Conservation (phyloP, 2,797 vertebrate species). For the Peromyscus attwateri region DNA sequence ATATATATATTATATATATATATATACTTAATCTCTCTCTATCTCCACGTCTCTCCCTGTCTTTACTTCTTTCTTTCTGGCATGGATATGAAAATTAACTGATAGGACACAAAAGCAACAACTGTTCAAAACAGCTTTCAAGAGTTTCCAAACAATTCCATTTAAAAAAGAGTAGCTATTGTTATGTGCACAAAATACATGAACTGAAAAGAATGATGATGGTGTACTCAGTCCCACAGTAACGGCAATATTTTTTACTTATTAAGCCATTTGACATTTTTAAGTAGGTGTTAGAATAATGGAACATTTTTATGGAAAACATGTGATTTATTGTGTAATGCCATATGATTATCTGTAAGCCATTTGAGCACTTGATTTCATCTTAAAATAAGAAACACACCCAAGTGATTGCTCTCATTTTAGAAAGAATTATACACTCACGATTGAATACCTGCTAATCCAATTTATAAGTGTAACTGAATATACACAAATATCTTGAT, state of each 20-base stretch:
- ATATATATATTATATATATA: too few species aligned
- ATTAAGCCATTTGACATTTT: background rate
- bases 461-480: background rate
- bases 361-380: constrained; percentile 19
- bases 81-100: background rate
- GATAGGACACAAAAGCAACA: background rate
- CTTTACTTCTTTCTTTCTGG: background rate
- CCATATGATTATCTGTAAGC: background rate
- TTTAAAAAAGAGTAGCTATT: background rate
- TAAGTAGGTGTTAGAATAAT: constrained; percentile 8
- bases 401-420: constrained; percentile 2
- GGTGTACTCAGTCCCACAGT: background rate
- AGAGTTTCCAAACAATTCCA: background rate
- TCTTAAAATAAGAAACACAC: constrained; percentile 18
- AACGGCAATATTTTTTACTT: background rate
- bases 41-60: background rate
- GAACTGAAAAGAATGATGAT: background rate
- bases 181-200: background rate
- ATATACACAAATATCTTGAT: background rate
- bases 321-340: background rate
- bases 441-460: background rate
- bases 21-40: background rate
- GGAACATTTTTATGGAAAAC: constrained; percentile 25
- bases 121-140: background rate
- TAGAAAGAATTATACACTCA: background rate